Conservation (phyloP, 2,113 vertebrate species). For the Stomatorhinus ivindoensis region DNA sequence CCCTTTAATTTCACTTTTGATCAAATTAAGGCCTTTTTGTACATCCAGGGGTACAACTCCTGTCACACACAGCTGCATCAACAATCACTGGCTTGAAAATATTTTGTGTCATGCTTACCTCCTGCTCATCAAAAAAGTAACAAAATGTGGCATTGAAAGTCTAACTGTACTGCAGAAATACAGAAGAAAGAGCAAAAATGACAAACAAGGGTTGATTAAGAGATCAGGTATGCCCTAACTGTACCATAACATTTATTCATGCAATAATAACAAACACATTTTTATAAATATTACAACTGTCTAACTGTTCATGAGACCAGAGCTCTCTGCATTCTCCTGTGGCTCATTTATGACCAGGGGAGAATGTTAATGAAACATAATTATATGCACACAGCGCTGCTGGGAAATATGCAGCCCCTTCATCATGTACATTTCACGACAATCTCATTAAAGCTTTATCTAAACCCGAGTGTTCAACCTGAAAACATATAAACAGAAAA, state of each 20-base stretch:
- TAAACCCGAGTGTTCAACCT: neutral
- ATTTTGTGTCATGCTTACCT: neutral
- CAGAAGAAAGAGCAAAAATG: neutral
- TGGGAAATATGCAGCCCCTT: neutral
- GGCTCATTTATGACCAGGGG: neutral
- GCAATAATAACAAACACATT: neutral
- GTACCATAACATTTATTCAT: neutral
- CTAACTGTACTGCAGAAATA: neutral
- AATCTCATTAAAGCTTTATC: slow-evolving; percentile 1
- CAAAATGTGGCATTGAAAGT: neutral
- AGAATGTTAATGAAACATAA: neutral
- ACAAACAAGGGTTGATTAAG: neutral
- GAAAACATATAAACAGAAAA: neutral
- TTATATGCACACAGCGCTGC: neutral
- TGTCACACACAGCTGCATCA: neutral
- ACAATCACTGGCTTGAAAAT: neutral
- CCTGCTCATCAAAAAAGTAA: neutral
- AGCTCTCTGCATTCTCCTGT: neutral
- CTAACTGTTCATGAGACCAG: neutral
- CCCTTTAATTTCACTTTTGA: neutral
- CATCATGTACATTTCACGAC: neutral
- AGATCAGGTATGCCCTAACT: neutral
- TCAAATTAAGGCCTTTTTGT: neutral
- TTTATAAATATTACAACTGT: neutral
- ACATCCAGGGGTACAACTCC: neutral